A percentile compares a stretch with the other conserved stretches of the same genome.
phyloP scores from a whole-genome alignment of 2,113 vertebrate species.

The Perca schrenkii region DNA sequence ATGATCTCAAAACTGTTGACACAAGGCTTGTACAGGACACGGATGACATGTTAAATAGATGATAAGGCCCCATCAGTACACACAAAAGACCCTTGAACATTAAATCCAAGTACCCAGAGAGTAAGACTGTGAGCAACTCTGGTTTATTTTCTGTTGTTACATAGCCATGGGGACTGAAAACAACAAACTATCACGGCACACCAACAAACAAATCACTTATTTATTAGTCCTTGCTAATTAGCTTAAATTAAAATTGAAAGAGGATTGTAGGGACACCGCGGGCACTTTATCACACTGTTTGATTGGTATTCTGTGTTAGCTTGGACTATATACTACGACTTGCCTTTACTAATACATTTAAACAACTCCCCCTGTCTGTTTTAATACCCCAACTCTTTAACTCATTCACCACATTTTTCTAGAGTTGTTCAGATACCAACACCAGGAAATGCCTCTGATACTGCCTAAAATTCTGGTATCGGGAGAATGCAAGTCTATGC shows the following conservation, averaged over 20 bases:
- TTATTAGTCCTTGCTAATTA: constrained; percentile 71
- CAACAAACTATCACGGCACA: constrained; percentile 62
- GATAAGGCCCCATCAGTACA: constrained; percentile 19
- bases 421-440: too few species aligned
- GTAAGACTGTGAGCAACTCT: constrained; percentile 22
- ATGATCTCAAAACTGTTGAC: constrained; percentile 32
- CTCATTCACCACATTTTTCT: constrained; percentile 11
- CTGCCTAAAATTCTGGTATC: too few species aligned
- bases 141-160: constrained; percentile 60
- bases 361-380: constrained; percentile 3
- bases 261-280: constrained; percentile 47
- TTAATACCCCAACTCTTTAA: not conserved
- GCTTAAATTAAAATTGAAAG: constrained; percentile 63
- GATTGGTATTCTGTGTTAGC: constrained; percentile 54
- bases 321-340: constrained; percentile 18
- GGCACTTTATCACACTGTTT: constrained; percentile 62
- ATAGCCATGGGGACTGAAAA: constrained; percentile 59
- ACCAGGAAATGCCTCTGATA: too few species aligned
- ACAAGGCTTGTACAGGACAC: constrained; percentile 11
- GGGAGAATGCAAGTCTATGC: too few species aligned
- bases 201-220: constrained; percentile 73
- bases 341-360: constrained; percentile 43
- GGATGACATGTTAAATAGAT: constrained; percentile 43
- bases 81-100: constrained; percentile 42
- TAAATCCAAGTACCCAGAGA: constrained; percentile 53